Percentiles rank a stretch among this genome's conserved stretches.
phyloP scores from a whole-genome alignment of 37 sponge, comb jelly and placozoan species.

The Axinella damicornis region DNA sequence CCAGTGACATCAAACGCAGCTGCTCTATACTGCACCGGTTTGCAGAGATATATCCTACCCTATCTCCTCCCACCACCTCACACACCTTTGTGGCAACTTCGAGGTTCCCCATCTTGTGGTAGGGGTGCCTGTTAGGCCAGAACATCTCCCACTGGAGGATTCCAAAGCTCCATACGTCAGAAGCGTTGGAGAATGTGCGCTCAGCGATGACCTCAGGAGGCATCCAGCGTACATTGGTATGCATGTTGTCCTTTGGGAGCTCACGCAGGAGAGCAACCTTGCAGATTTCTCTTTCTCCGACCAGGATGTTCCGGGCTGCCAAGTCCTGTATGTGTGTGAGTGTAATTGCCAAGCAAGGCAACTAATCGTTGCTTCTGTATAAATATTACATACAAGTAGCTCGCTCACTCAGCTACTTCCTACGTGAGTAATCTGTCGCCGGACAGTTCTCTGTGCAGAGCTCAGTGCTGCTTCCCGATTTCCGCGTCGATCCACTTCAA shows the following conservation, averaged over 20 bases:
- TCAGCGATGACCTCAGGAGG: constrained; percentile 33
- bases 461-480: no score
- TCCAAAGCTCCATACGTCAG: constrained; percentile 47
- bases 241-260: not conserved
- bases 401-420: no score
- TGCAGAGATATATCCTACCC: no score
- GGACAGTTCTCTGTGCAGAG: no score
- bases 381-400: not conserved
- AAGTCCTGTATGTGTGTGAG: constrained; percentile 10
- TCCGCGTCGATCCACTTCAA: no score
- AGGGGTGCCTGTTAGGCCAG: constrained; percentile 13
- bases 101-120: not conserved
- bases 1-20: no score
- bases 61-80: no score
- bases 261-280: constrained; percentile 63
- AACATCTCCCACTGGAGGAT: constrained; percentile 63
- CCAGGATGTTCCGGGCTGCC: constrained; percentile 69
- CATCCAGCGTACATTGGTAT: constrained; percentile 37
- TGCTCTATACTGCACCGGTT: no score
- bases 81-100: not conserved
- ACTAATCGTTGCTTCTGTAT: not conserved
- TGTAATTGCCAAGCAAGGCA: no score
- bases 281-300: constrained; percentile 56
- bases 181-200: constrained; percentile 20
- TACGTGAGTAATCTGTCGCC: no score